Evolutionary conservation across 2,888 invertebrate genomes (phyloP).

Genomic region (Drosophila kuntzei): DNA sequence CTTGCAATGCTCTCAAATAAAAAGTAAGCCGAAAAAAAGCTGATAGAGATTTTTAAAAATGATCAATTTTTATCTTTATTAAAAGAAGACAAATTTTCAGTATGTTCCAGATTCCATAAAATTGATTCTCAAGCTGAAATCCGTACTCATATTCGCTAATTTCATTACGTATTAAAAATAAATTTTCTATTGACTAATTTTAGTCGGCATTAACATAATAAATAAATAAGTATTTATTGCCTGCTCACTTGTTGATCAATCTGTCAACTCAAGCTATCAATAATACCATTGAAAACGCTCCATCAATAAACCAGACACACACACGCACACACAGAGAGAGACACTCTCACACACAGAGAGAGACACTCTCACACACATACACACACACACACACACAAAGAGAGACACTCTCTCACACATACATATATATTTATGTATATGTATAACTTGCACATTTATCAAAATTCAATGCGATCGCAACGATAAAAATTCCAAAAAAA

Average conservation of each 20-base stretch:
- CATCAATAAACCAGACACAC: slow-evolving; percentile 41
- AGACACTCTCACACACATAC: slow-evolving; percentile 23
- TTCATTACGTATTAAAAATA: neutral
- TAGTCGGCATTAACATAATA: neutral
- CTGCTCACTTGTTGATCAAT: slow-evolving; percentile 42
- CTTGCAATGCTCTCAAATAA: too few relatives aligned
- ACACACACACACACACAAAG: neutral
- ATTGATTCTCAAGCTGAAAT: neutral
- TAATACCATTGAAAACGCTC: slow-evolving; percentile 3
- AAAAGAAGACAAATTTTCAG: too few relatives aligned
- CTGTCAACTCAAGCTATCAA: slow-evolving; percentile 12
- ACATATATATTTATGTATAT: slow-evolving; percentile 16
- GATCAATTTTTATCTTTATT: too few relatives aligned
- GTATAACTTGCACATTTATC: slow-evolving; percentile 37
- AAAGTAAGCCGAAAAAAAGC: too few relatives aligned
- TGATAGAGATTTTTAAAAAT: too few relatives aligned
- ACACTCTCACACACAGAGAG: slow-evolving; percentile 15
- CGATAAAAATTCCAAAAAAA: slow-evolving; percentile 29
- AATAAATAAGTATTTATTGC: slow-evolving; percentile 4
- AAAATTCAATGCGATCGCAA: slow-evolving; percentile 58
- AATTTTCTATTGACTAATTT: neutral
- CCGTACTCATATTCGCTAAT: neutral
- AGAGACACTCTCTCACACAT: slow-evolving; percentile 28
- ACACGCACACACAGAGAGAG: slow-evolving; percentile 5
- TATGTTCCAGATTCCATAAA: too few relatives aligned